A percentile compares a stretch with the other conserved stretches of the same genome.
These are phyloP conservation scores for Cheilosia vernalis DNA, from an alignment of 2,888 invertebrate species.

Conservation along the genomic window DNA sequence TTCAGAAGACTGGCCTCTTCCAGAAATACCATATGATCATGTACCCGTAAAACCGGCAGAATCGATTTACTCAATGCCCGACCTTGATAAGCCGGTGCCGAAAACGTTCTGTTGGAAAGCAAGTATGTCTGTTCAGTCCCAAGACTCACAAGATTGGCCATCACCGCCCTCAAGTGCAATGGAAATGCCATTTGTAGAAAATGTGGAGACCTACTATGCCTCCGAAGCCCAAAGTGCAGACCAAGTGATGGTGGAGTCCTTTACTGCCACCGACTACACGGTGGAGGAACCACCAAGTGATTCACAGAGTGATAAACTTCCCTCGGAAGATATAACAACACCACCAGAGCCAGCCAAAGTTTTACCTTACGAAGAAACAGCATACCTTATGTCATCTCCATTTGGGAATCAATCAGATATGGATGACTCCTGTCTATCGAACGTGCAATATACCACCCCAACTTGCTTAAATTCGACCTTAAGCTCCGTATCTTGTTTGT, in stretches of 20 bases:
- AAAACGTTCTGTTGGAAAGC: constrained; percentile 83
- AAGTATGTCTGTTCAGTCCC: constrained; percentile 84
- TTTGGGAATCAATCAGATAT: constrained; percentile 78
- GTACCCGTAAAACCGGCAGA: constrained; percentile 81
- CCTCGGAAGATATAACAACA: constrained; percentile 82
- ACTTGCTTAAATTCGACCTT: constrained; percentile 82
- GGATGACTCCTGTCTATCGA: constrained; percentile 78
- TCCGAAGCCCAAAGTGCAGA: constrained; percentile 91
- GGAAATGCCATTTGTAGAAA: constrained; percentile 88
- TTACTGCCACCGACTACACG: constrained; percentile 86
- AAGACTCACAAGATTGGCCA: constrained; percentile 92
- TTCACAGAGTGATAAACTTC: constrained; percentile 84
- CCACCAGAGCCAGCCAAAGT: constrained; percentile 82
- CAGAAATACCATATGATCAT: constrained; percentile 87
- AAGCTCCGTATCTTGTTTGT: constrained; percentile 81
- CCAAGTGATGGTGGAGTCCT: constrained; percentile 90
- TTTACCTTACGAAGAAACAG: constrained; percentile 82
- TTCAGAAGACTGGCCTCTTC: constrained; percentile 90
- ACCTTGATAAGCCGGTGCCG: constrained; percentile 82
- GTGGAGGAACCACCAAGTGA: constrained; percentile 86
- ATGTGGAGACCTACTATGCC: constrained; percentile 91
- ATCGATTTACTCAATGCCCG: constrained; percentile 81
- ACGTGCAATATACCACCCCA: constrained; percentile 79
- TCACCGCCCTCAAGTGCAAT: constrained; percentile 90
- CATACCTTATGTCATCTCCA: constrained; percentile 81